Evolutionary conservation across 2,888 invertebrate species (phyloP).

Genomic region (Eupithecia tripunctaria): DNA sequence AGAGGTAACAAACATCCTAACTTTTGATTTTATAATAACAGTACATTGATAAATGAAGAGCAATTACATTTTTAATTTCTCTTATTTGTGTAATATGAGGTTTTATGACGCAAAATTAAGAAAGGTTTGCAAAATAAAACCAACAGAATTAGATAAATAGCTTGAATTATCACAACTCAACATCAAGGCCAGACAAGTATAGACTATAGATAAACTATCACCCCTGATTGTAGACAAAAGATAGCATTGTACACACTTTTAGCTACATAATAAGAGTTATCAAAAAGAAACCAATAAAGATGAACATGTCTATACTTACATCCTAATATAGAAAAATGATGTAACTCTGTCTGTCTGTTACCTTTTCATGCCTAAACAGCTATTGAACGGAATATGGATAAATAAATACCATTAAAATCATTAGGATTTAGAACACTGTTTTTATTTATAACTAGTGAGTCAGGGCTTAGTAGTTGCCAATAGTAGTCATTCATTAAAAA

Average conservation of each 20-base stretch:
- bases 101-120: background rate
- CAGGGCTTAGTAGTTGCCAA: too few species aligned
- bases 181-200: constrained; percentile 38
- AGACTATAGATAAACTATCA: constrained; percentile 35
- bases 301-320: background rate
- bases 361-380: too few species aligned
- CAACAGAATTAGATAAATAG: background rate
- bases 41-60: too few species aligned
- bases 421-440: background rate
- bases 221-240: constrained; percentile 34
- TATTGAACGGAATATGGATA: too few species aligned
- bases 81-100: background rate
- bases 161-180: constrained; percentile 18
- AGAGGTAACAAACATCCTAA: too few species aligned
- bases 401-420: background rate
- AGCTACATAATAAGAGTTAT: background rate
- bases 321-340: too few species aligned
- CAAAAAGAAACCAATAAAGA: background rate
- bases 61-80: background rate
- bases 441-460: too few species aligned
- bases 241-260: constrained; percentile 19
- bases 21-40: too few species aligned
- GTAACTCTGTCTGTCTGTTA: too few species aligned
- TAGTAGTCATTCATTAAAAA: too few species aligned
- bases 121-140: background rate